Percentiles rank a stretch among this genome's conserved stretches.
phyloP scores from a whole-genome alignment of 2,797 vertebrate species.

The Aphelocoma californica region DNA sequence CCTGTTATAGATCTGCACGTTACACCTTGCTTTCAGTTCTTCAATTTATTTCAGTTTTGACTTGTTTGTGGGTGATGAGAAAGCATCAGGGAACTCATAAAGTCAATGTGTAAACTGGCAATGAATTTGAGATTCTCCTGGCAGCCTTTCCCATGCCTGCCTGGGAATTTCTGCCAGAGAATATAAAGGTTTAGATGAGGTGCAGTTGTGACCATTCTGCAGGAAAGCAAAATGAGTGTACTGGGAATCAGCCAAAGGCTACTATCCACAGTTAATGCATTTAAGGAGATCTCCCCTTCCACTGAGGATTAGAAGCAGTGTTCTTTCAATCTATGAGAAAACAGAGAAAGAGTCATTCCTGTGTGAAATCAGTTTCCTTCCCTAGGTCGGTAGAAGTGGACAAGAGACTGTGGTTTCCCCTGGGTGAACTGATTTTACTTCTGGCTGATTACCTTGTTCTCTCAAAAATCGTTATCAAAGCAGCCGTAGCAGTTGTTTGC shows the following conservation, averaged over 20 bases:
- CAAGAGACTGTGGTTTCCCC: background rate
- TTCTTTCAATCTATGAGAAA: background rate
- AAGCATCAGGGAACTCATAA: background rate
- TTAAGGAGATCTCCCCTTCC: background rate
- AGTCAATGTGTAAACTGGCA: background rate
- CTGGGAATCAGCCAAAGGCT: background rate
- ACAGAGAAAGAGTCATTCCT: background rate
- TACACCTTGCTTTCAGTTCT: background rate
- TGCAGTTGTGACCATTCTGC: background rate
- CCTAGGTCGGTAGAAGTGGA: background rate
- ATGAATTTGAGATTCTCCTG: background rate
- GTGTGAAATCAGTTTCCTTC: background rate
- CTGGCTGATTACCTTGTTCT: background rate
- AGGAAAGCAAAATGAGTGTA: background rate
- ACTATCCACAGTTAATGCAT: background rate
- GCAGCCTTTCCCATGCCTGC: background rate
- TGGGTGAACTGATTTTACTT: background rate
- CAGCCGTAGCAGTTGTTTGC: background rate
- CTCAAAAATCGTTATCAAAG: background rate
- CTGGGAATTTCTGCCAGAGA: background rate
- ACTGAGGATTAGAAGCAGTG: background rate
- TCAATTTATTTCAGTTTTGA: slow-evolving; percentile 5
- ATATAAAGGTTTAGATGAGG: background rate
- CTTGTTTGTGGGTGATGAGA: background rate
- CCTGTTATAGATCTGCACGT: background rate